Base-by-base conservation (phyloP, 35 echinoderm and acorn worm genomes). In the Acanthaster planci region DNA sequence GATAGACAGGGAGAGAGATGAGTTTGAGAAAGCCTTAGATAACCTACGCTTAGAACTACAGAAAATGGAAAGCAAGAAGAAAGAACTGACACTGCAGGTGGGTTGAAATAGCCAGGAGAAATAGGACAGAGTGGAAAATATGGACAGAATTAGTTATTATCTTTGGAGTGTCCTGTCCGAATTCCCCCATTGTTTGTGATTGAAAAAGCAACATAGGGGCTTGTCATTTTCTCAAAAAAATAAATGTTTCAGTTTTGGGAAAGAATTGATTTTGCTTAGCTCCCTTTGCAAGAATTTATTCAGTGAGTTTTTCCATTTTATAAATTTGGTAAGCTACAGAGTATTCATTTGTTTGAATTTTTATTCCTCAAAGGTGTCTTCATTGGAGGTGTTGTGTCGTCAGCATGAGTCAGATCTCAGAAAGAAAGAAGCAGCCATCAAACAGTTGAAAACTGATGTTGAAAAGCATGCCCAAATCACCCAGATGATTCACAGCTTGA, bases 401-500 rank as follows among this genome's bases (percentile, higher is more conserved):
- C 82, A 94, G 54, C 77, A 86, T 39, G 84, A 94, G 76, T 83
- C 37, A 18, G 83, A 79, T 34, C 21, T 90, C 37, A 80, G 89
- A 47, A 88, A 90, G 51, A 94, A 94, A 55, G 92, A 94, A 40
- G 87, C 60, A 37, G 22, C 82, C 7, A 57, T 94, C 26, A 90
- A 89, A 82, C 53, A 82, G 31, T 88, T 90, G 60, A 94, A 82
- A 40, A 39, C 77, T 12, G 82, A 94, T 34, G 44, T 94, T 12
- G 55, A 50, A 17, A 86, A 94, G 42, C 75, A 86, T 5, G 57
- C 83, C 31, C 81, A 94, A 39, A 37, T 94, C 19, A 90, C 82
- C 17, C 60, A 77, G 17, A 94, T 94, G 92, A 94, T 94, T 5
- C 92, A 94, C 78, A 85, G 84, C 51, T 52, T 93, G 56, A 93